phyloP scores from a whole-genome alignment of 1,140 invertebrate species.

The Scaptodrosophila lebanonensis region DNA sequence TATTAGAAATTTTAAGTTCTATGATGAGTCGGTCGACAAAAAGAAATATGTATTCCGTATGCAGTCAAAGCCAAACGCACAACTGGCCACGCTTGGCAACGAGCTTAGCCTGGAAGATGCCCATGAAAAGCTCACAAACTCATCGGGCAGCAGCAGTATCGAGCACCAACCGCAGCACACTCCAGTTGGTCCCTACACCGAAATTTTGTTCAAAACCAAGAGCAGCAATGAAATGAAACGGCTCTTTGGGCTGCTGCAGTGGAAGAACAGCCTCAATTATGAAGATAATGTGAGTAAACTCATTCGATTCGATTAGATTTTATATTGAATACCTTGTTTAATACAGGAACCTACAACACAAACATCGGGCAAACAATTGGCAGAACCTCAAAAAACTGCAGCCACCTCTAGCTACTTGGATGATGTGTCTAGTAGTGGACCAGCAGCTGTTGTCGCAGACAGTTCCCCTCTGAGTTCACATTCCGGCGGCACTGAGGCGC shows the following conservation, averaged over 20 bases:
- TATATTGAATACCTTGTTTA: too few species aligned
- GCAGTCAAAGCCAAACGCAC: constrained; percentile 69
- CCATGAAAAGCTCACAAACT: constrained; percentile 49
- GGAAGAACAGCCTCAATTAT: constrained; percentile 72
- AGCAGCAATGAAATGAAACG: constrained; percentile 72
- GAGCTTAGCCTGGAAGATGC: constrained; percentile 67
- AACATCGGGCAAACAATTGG: constrained; percentile 78
- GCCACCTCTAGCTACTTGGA: constrained; percentile 74
- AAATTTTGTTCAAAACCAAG: constrained; percentile 72
- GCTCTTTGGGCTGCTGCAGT: constrained; percentile 66
- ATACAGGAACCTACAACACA: constrained; percentile 18
- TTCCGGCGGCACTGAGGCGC: constrained; percentile 48
- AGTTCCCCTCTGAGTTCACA: constrained; percentile 66
- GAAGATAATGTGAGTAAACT: constrained; percentile 56
- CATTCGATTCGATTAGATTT: too few species aligned
- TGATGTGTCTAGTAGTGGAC: constrained; percentile 31
- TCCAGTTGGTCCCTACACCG: constrained; percentile 63
- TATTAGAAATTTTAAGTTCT: constrained; percentile 76
- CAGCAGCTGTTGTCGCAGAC: constrained; percentile 37
- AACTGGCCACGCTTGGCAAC: constrained; percentile 62
- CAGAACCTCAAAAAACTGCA: constrained; percentile 80
- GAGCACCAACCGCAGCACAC: constrained; percentile 26
- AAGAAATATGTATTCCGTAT: constrained; percentile 75
- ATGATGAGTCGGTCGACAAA: constrained; percentile 71
- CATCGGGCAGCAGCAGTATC: constrained; percentile 53